These are phyloP conservation scores for Balearica regulorum DNA, from an alignment of 2,797 vertebrate species.

Conservation along the genomic window DNA sequence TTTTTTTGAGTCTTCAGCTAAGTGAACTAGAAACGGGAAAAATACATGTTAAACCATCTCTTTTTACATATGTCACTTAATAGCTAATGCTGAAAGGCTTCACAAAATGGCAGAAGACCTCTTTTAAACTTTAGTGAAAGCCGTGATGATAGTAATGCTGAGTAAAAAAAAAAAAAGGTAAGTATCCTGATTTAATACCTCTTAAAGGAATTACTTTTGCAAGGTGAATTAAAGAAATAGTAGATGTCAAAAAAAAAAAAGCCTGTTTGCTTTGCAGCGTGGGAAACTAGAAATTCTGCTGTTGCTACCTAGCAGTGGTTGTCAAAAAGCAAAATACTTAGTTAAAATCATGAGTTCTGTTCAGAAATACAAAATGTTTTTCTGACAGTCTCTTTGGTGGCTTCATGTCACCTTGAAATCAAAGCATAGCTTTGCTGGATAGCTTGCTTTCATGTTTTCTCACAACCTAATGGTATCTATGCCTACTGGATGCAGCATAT, in stretches of 20 bases:
- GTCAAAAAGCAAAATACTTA: neutral
- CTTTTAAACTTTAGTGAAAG: neutral
- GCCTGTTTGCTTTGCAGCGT: neutral
- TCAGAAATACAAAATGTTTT: neutral
- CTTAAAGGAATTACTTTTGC: neutral
- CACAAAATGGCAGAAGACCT: neutral
- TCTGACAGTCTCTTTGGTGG: neutral
- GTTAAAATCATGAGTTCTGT: neutral
- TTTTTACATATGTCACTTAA: neutral
- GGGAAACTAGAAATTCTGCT: neutral
- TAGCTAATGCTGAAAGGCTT: neutral
- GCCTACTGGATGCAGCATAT: neutral
- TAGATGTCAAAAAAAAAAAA: neutral
- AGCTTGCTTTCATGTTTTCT: neutral
- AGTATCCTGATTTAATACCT: neutral
- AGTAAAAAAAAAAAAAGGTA: neutral
- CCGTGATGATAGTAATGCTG: neutral
- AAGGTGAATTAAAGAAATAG: neutral
- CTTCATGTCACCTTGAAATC: neutral
- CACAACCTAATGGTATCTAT: neutral
- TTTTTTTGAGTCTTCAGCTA: neutral
- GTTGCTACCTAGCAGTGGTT: neutral
- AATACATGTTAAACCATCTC: neutral
- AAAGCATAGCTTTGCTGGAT: neutral
- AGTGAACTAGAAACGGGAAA: neutral